Base-by-base conservation (phyloP, 2,797 vertebrate species). In the Melanotaenia trifasciata region DNA sequence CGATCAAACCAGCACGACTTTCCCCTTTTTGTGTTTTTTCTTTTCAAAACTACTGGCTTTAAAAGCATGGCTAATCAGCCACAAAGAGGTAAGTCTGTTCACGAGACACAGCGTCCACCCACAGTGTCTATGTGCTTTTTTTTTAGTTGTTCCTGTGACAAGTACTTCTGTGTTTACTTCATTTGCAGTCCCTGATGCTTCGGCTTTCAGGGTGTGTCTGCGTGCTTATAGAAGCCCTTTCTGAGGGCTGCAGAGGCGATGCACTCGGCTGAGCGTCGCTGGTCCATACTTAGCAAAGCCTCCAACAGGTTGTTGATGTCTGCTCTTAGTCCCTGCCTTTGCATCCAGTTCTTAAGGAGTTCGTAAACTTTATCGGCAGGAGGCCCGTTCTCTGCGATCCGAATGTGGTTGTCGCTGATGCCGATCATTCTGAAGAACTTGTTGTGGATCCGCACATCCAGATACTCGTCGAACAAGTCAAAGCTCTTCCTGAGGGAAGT, bases 341-440 rank as follows among this genome's bases (percentile, higher is more conserved):
- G 95, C 94, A 95, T 95, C 95, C 95, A 96, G 81, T 84, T 93
- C 76, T 93, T 94, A 70, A 95, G 91, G 77, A 96, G 94, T 50
- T 95, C 94, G 26, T 96, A 96, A 58, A 95, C 95, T 64, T 95
- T 95, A 90, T 95, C 95, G 0, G 57, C 54, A 0, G 90, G 26
- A 43, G 88, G 14, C 28, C 89, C 87, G 9, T 68, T 90, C 82
- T 95, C 94, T 0, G 94, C 94, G 0, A 92, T 92, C 16, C 91
- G 93, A 33, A 96, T 96, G 72, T 88, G 81, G 86, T 96, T 96
- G 88, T 95, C 95, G 1, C 79, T 94, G 71, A 95, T 87, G 1
- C 95, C 94, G 2, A 96, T 94, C 84, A 79, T 75, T n/a, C 95
- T 74, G 88, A 96, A 95, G 89, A 95, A 96, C 86, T 94, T 95